Base-by-base conservation (phyloP, 2,888 invertebrate species). In the Celastrina argiolus region DNA sequence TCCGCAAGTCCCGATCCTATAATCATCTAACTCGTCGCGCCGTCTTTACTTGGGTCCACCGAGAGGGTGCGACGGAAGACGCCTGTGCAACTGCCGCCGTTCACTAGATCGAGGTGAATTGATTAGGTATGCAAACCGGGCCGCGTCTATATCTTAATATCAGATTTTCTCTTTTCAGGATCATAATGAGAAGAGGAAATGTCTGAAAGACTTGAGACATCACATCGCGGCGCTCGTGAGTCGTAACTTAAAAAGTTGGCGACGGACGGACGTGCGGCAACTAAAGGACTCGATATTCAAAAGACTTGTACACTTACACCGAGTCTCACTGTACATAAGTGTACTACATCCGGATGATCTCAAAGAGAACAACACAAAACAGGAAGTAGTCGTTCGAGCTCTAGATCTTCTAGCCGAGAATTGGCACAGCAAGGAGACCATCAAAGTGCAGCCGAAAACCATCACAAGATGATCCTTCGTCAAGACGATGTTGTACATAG, bases 211-310 rank as follows among this genome's bases (percentile, higher is more conserved):
- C 64, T 78, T 93, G 42, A 87, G 89, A 67, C 85, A 89, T 58
- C 92, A 93, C 74, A 90, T 92, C 12, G 82, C 88, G 2, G 81
- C 87, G 2, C 72, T 92, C 2, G 92, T 93, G 64, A 90, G 88
- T 36, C 83, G 84, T 68, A 92, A 92, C 59, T 83, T 94, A 18
- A 88, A 86, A 69, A 88, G 92, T 69, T 93, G 93, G 92, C 84
- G 93, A 1, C 81, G 83, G 41, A 80, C 82, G 0, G 80, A 82
- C 59, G 75, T 79, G 63, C 68, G 70, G 12, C 75, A 81, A 41
- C 80, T 89, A 2, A 85, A 78, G 69, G 80, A 81, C 69, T 83
- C 85, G 10, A 75, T 92, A 39, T 76, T 85, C 63, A 81, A 74
- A 75, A 82, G 91, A 77, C 79, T 91, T 70, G 85, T 85, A 67